Percentiles rank a stretch among this genome's conserved stretches.
phyloP scores from a whole-genome alignment of 2,113 vertebrate genomes.

The Casuarius casuarius region DNA sequence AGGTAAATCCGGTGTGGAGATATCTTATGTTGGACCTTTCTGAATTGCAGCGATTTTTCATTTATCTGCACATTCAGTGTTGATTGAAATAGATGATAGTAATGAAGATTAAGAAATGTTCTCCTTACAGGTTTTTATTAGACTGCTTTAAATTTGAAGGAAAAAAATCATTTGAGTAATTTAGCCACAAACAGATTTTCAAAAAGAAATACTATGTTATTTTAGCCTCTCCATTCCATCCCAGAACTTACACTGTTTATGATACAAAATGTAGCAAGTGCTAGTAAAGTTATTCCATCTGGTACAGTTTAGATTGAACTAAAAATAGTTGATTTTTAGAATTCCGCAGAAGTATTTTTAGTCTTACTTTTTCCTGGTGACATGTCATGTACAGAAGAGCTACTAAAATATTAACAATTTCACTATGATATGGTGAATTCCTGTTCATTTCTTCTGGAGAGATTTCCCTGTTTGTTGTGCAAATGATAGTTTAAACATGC shows the following conservation, averaged over 20 bases:
- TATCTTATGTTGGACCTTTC: not conserved
- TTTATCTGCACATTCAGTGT: not conserved
- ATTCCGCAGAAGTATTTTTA: not conserved
- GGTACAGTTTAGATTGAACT: not conserved
- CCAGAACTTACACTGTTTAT: not conserved
- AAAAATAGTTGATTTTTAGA: not conserved
- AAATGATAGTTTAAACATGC: not conserved
- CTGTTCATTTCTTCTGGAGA: not conserved
- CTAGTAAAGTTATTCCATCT: not conserved
- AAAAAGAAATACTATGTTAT: not conserved
- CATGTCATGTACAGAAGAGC: not conserved
- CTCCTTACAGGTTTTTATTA: not conserved
- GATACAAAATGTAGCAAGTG: not conserved
- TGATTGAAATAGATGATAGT: not conserved
- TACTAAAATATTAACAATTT: not conserved
- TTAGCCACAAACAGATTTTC: not conserved
- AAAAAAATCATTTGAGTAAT: not conserved
- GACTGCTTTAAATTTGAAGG: not conserved
- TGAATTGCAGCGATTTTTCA: not conserved
- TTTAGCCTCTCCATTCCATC: not conserved
- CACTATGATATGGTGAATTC: not conserved
- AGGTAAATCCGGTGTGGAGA: not conserved
- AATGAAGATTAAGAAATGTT: not conserved
- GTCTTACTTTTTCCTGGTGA: not conserved
- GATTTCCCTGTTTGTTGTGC: not conserved